A percentile compares a stretch with the other conserved stretches of the same genome.
These are phyloP conservation scores for Caenorhabditis imperialis DNA, from an alignment of 2,888 invertebrate genomes.

Conservation along the genomic window DNA sequence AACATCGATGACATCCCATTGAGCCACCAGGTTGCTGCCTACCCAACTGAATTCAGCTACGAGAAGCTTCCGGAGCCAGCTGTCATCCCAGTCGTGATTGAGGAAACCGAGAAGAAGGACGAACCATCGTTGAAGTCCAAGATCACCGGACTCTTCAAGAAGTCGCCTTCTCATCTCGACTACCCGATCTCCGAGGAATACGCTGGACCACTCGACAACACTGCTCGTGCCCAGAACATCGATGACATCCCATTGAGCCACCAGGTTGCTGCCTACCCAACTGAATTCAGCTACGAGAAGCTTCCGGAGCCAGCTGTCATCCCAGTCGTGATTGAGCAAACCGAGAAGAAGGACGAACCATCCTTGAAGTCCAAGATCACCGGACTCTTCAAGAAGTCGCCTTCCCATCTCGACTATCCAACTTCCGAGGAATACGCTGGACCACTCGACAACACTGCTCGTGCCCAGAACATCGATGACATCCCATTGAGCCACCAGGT, in stretches of 20 bases:
- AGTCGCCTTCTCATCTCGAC: slow-evolving; percentile 56
- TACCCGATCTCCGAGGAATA: slow-evolving; percentile 51
- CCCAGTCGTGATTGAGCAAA: slow-evolving; percentile 25
- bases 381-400: slow-evolving; percentile 51
- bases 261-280: slow-evolving; percentile 20
- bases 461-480: slow-evolving; percentile 54
- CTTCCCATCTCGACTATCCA: slow-evolving; percentile 63
- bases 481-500: slow-evolving; percentile 61
- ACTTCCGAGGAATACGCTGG: slow-evolving; percentile 57
- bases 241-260: slow-evolving; percentile 49
- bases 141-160: slow-evolving; percentile 59
- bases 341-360: slow-evolving; percentile 55
- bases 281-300: slow-evolving; percentile 30
- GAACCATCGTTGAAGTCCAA: slow-evolving; percentile 22
- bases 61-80: slow-evolving; percentile 20
- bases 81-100: slow-evolving; percentile 4
- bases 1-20: slow-evolving; percentile 17
- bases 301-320: slow-evolving; percentile 16
- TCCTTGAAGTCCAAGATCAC: slow-evolving; percentile 56
- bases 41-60: slow-evolving; percentile 14
- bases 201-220: slow-evolving; percentile 43
- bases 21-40: slow-evolving; percentile 1
- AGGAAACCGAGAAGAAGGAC: slow-evolving; percentile 18
- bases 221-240: slow-evolving; percentile 34
- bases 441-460: slow-evolving; percentile 48